Percentiles rank a stretch among this genome's conserved stretches.
Conservation (phyloP, 2,888 invertebrate species). For the Diarsia mendica region DNA sequence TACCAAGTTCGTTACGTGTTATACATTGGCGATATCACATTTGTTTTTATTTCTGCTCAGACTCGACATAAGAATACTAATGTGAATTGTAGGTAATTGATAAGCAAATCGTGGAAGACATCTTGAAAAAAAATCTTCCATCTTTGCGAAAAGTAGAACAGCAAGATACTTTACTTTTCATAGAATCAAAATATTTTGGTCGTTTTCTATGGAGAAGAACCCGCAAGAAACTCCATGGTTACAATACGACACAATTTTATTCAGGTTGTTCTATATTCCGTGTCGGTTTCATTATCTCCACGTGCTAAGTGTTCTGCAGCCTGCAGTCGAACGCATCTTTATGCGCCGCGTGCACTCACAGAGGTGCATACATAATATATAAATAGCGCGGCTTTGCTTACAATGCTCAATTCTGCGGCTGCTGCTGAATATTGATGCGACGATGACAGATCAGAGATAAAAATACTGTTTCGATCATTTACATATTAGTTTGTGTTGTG, state of each 20-base stretch:
- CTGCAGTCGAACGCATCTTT: conserved; percentile 23
- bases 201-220: background rate
- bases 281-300: background rate
- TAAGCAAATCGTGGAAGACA: background rate
- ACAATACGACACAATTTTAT: background rate
- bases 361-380: conserved; percentile 41
- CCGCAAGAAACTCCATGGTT: no score
- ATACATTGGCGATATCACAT: conserved; percentile 7
- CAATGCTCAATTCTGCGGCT: conserved; percentile 51
- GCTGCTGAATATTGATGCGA: conserved; percentile 62
- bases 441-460: conserved; percentile 45
- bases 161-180: background rate
- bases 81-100: conserved; percentile 6
- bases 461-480: conserved; percentile 32
- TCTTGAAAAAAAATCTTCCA: conserved; percentile 3
- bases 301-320: background rate
- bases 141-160: background rate
- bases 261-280: background rate
- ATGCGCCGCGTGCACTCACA: conserved; percentile 20
- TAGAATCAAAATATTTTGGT: background rate
- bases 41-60: background rate
- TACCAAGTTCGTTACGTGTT: background rate
- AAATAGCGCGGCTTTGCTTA: conserved; percentile 61
- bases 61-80: conserved; percentile 17
- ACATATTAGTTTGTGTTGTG: conserved; percentile 34